Base-by-base conservation (phyloP, 2,888 invertebrate species). In the Tridacna gigas region DNA sequence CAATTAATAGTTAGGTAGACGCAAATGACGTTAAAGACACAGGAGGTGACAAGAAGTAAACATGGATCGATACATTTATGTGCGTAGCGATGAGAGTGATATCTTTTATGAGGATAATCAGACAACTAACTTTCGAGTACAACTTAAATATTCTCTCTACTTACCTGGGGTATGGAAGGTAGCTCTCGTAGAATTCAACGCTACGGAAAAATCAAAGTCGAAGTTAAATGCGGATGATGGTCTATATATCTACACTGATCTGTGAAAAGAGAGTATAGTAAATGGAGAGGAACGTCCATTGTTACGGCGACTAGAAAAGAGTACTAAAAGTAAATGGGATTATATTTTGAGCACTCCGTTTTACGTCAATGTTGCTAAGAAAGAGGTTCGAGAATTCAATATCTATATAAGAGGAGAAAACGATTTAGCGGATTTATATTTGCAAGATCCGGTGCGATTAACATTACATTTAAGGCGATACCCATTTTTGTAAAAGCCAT, bases 1-100 rank as follows among this genome's bases (percentile, higher is more conserved):
- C 69, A 28, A 82, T 82, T 82, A 82, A 85, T 56, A 79, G 79
- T 69, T 85, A 79, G 82, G 60, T 82, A 74, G 82, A 85, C 78
- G 82, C 82, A 0, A 47, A 51, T 37, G 81, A 82, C 56, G 65
- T 82, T 47, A 77, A 84, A 84, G 76, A 80, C 65, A 66, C 66
- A n/a, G 45, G 51, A 26, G 47, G 74, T 20, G 26, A 56, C 18
- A 22, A 26, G n/a, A 0, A 56, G 73, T 78, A 74, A 77, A 71
- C 61, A 75, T 77, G 77, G 77, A 77, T 69, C 51, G 28, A 25
- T 77, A 77, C 37, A 66, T 77, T 66, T 77, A 77, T 25, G 51
- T 77, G n/a, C 47, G 56, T 28, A 77, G 77, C 48, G 26, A 77
- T 77, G 77, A 77, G 26, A 77, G 77, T 20, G 56, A 77, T 63